Percentiles rank a stretch among this genome's conserved stretches.
Evolutionary conservation across 2,888 invertebrate species (phyloP).

Genomic region (Unio pictorum): DNA sequence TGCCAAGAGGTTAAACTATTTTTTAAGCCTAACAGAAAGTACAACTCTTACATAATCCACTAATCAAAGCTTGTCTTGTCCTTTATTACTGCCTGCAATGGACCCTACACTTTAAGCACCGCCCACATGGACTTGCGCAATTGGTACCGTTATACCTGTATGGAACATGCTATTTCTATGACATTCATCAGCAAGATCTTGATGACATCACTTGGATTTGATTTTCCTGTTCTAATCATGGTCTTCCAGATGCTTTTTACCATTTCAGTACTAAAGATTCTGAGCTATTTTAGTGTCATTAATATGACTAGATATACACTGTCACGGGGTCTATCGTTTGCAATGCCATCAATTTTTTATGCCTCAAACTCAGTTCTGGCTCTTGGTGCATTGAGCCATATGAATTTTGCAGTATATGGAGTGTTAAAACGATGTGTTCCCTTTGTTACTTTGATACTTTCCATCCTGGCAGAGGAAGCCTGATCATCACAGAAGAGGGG

Average conservation of each 20-base stretch:
- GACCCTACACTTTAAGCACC: too few relatives aligned
- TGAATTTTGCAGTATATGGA: constrained; percentile 75
- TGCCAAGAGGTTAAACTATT: too few relatives aligned
- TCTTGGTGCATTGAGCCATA: constrained; percentile 73
- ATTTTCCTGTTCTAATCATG: constrained; percentile 74
- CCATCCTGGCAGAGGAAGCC: constrained; percentile 39
- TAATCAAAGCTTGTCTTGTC: too few relatives aligned
- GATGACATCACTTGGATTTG: constrained; percentile 71
- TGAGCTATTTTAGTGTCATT: constrained; percentile 57
- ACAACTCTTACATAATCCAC: too few relatives aligned
- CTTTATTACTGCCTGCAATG: too few relatives aligned
- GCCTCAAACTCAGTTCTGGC: constrained; percentile 73
- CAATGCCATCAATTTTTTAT: constrained; percentile 73
- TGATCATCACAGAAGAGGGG: too few relatives aligned
- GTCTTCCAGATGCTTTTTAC: constrained; percentile 73
- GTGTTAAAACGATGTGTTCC: constrained; percentile 74
- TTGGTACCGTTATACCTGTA: constrained; percentile 39
- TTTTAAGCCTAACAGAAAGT: too few relatives aligned
- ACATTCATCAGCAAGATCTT: constrained; percentile 72
- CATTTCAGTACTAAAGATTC: constrained; percentile 68
- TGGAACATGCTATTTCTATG: constrained; percentile 69
- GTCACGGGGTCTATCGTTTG: constrained; percentile 70
- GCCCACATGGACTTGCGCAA: too few relatives aligned
- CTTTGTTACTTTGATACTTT: constrained; percentile 70
- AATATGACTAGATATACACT: constrained; percentile 69